Base-by-base conservation (phyloP, 2,113 vertebrate species). In the Spermophilus dauricus region DNA sequence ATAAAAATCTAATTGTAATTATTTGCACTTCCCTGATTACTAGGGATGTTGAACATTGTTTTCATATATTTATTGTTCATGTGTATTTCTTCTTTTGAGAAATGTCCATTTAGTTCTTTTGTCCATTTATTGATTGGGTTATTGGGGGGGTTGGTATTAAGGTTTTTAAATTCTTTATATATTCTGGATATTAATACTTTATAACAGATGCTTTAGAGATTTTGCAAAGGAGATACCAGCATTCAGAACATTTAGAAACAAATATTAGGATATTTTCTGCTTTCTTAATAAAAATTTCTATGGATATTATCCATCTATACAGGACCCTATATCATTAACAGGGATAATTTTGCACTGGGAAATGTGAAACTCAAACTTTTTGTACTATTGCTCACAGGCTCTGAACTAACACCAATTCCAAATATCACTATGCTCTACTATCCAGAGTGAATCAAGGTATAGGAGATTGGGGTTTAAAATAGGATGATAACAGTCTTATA, bases 231-330 rank as follows among this genome's bases (percentile, higher is more conserved):
- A 89, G 26, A 89, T 42, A 65, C 2, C 17, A 92, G 4, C 3
- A 92, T 87, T 75, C 72, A 84, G 14, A 94, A 77, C 4, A 80
- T 26, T 89, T 65, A 87, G 39, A 96, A 94, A 85, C 18, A 95
- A 80, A 2, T 70, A 94, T 87, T 75, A 70, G 24, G 83, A 67
- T 1, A 69, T 17, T 80, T 22, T 1, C 80, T 83, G 32, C 70
- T 18, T 16, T 28, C 18, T 97, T 51, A 72, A 2, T 56, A 78
- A 87, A 72, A 9, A n/a, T 65, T 30, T n/a, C 11, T 61, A 28
- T 77, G 80, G 22, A 82, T 76, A 45, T 75, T 85, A 63, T 61
- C 56, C 51, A 63, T 65, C 48, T 13, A 30, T 24, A 86, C 3
- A 76, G 67, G 56, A 78, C 75, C 22, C 8, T 48, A 37, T 6